Evolutionary conservation across 2,113 vertebrate species (phyloP).

Genomic region (Entelurus aequoreus): DNA sequence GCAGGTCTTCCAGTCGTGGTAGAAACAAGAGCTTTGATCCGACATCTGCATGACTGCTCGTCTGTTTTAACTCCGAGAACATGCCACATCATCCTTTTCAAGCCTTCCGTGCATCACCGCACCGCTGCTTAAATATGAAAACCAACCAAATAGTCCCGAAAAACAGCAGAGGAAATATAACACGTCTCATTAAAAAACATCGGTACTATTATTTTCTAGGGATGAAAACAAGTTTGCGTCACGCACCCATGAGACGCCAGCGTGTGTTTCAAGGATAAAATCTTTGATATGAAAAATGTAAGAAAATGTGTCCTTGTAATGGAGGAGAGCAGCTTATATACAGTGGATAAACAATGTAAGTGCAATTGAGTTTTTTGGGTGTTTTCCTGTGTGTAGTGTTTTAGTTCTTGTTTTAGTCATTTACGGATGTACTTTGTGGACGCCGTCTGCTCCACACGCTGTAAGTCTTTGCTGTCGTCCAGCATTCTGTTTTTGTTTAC

Average conservation of each 20-base stretch:
- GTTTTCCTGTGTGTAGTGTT: too few species aligned
- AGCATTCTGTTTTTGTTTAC: too few species aligned
- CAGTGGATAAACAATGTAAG: constrained; percentile 3
- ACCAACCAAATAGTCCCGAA: not conserved
- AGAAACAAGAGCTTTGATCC: too few species aligned
- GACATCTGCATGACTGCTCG: not conserved
- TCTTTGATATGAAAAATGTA: constrained; percentile 12
- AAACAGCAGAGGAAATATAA: not conserved
- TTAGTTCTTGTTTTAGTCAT: too few species aligned
- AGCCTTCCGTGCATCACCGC: constrained; percentile 45
- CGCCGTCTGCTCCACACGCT: too few species aligned
- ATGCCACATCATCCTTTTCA: constrained; percentile 10
- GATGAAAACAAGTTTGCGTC: constrained; percentile 29
- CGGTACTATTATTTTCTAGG: not conserved
- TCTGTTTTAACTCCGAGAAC: constrained; percentile 23
- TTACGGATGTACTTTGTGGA: too few species aligned
- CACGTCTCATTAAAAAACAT: not conserved
- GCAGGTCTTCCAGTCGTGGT: constrained; percentile 18
- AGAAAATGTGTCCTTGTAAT: constrained; percentile 16
- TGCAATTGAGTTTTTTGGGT: too few species aligned
- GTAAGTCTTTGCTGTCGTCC: too few species aligned
- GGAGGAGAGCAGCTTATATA: constrained; percentile 5
- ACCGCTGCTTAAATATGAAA: constrained; percentile 31
- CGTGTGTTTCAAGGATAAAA: constrained; percentile 35
- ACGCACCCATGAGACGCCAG: constrained; percentile 17